A percentile compares a stretch with the other conserved stretches of the same genome.
Evolutionary conservation across 2,888 invertebrate genomes (phyloP).

Genomic region (Pristionchus arcanus): DNA sequence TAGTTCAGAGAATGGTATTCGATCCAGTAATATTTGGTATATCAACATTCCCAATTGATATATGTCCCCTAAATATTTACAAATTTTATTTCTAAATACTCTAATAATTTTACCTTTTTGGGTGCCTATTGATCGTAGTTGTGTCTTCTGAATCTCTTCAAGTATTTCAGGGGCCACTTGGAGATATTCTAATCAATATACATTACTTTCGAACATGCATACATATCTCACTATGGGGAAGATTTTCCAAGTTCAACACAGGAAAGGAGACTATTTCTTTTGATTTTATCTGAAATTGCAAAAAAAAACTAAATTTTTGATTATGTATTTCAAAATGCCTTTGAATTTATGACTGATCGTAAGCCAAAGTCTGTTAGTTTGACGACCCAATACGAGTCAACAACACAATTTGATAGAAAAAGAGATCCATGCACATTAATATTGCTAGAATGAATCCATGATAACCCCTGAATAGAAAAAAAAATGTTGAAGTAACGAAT

Average conservation of each 20-base stretch:
- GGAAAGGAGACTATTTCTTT: constrained; percentile 42
- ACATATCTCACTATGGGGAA: constrained; percentile 2
- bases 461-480: constrained; percentile 61
- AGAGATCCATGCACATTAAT: constrained; percentile 67
- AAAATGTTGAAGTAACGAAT: background rate
- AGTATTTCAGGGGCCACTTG: constrained; percentile 66
- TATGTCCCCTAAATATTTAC: constrained; percentile 58
- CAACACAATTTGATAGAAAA: constrained; percentile 68
- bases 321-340: background rate
- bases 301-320: background rate
- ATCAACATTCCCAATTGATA: constrained; percentile 69
- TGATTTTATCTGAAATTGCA: background rate
- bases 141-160: constrained; percentile 57
- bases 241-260: background rate
- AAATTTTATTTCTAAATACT: background rate
- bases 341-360: constrained; percentile 60
- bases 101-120: background rate
- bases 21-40: constrained; percentile 66
- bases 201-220: background rate
- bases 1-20: constrained; percentile 60
- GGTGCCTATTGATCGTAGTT: background rate
- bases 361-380: constrained; percentile 69
- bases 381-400: constrained; percentile 71
- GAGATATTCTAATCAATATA: constrained; percentile 61
- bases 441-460: constrained; percentile 64